phyloP scores from a whole-genome alignment of 37 sponge, comb jelly and placozoan genomes.

The Theonella swinhoei region DNA sequence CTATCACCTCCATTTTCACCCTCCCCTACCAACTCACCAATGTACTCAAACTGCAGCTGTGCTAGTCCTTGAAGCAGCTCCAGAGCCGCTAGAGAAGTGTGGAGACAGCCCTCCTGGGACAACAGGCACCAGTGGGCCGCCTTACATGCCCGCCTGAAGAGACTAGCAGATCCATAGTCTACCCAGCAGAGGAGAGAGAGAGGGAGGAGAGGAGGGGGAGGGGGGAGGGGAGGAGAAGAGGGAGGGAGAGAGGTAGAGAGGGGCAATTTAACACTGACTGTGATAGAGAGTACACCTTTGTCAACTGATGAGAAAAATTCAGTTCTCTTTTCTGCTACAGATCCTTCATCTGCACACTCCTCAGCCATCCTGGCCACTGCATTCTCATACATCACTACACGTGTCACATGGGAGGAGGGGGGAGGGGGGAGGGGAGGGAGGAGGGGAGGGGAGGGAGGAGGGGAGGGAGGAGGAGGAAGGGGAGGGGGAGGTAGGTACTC shows the following conservation, averaged over 20 bases:
- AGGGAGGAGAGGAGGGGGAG: conserved; percentile 2
- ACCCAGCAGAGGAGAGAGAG: background rate
- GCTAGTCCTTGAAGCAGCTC: conserved; percentile 68
- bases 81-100: conserved; percentile 71
- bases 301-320: background rate
- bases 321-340: background rate
- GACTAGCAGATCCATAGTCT: conserved; percentile 27
- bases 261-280: background rate
- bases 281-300: background rate
- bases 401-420: too few relatives aligned
- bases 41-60: conserved; percentile 46
- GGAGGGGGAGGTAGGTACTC: background rate
- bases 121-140: conserved; percentile 31
- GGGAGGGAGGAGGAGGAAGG: background rate
- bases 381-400: conserved; percentile 48
- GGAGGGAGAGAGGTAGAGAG: background rate
- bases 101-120: conserved; percentile 1
- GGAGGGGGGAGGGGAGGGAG: too few relatives aligned
- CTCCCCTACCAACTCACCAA: too few relatives aligned
- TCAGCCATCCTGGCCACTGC: background rate
- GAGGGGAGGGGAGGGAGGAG: too few relatives aligned
- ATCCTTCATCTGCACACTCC: background rate
- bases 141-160: conserved; percentile 39
- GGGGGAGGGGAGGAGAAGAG: background rate
- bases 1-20: too few relatives aligned